A percentile compares a stretch with the other conserved stretches of the same genome.
phyloP scores from a whole-genome alignment of 2,797 vertebrate genomes.

The Phaenicophaeus curvirostris region DNA sequence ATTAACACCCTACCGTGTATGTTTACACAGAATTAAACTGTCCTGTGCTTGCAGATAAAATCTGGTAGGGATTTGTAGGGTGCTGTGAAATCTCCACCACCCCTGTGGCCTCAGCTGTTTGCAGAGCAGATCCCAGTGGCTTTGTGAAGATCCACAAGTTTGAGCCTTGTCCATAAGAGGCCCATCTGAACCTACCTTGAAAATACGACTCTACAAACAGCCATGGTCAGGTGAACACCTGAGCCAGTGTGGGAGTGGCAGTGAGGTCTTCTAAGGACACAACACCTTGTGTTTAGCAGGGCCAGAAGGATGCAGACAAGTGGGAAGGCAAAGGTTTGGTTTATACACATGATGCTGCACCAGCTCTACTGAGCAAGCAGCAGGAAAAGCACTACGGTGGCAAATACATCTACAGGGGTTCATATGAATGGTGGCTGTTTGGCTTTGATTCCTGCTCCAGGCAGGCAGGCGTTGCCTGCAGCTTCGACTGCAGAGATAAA shows the following conservation, averaged over 20 bases:
- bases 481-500: not conserved
- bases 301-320: not conserved
- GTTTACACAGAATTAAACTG: not conserved
- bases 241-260: not conserved
- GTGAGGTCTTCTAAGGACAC: not conserved
- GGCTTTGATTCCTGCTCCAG: not conserved
- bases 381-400: not conserved
- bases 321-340: not conserved
- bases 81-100: not conserved
- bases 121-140: not conserved
- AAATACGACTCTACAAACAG: not conserved
- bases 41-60: not conserved
- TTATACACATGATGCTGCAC: not conserved
- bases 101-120: not conserved
- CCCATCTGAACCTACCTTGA: not conserved
- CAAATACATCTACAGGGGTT: not conserved
- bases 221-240: not conserved
- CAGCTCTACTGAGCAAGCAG: not conserved
- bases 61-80: not conserved
- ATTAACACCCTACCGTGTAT: not conserved
- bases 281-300: fast-evolving
- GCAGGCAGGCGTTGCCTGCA: not conserved
- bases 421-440: not conserved
- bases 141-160: not conserved
- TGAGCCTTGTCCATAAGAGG: not conserved